phyloP scores from a whole-genome alignment of 2,888 invertebrate species.

The Andrena hattorfiana region DNA sequence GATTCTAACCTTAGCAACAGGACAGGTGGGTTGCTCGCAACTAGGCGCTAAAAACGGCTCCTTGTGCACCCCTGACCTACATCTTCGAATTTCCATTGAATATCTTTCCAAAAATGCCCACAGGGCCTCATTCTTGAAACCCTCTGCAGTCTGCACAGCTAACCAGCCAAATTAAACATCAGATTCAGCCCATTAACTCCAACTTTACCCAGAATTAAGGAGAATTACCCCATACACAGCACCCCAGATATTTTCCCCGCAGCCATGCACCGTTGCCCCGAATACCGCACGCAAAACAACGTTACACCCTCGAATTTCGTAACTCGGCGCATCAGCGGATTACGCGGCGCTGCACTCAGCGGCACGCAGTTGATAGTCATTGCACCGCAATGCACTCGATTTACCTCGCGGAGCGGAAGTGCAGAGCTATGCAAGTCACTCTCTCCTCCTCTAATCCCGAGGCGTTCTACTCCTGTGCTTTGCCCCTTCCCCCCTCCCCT shows the following conservation, averaged over 20 bases:
- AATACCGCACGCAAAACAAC: constrained; percentile 16
- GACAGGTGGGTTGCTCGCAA: too few species aligned
- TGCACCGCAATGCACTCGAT: constrained; percentile 60
- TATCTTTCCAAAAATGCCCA: too few species aligned
- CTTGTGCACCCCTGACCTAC: too few species aligned
- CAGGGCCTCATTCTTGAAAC: too few species aligned
- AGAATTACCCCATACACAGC: too few species aligned
- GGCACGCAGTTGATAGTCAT: constrained; percentile 50
- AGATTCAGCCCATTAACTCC: too few species aligned
- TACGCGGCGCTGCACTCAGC: constrained; percentile 44
- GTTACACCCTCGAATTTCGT: constrained; percentile 52
- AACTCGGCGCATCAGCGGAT: constrained; percentile 42
- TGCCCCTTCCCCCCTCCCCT: background rate
- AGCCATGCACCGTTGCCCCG: background rate
- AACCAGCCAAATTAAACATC: too few species aligned
- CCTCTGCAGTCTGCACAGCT: too few species aligned
- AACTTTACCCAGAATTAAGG: too few species aligned
- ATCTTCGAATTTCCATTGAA: too few species aligned
- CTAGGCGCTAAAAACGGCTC: too few species aligned
- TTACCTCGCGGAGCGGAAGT: constrained; percentile 62
- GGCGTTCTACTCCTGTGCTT: constrained; percentile 35
- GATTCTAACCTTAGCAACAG: too few species aligned
- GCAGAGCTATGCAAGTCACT: constrained; percentile 38
- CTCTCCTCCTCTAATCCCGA: constrained; percentile 36
- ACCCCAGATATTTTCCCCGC: constrained; percentile 2